Percentiles rank a stretch among this genome's conserved stretches.
These are phyloP conservation scores for Brachionus sp. DNA, from an alignment of 1,140 invertebrate species.

Conservation along the genomic window DNA sequence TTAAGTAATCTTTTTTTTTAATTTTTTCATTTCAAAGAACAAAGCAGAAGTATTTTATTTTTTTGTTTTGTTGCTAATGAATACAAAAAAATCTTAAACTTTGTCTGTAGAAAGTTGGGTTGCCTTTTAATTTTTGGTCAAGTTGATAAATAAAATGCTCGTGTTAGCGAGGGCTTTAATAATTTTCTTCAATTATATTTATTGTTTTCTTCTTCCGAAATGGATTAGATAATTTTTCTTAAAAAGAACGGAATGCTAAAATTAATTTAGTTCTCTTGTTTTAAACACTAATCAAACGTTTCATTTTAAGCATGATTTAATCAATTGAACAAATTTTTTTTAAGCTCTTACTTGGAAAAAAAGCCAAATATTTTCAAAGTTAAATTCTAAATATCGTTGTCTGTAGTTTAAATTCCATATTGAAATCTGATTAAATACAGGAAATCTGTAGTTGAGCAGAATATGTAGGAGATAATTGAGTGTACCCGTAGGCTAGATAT, in stretches of 20 bases:
- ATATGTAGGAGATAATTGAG: not conserved
- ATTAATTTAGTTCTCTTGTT: not conserved
- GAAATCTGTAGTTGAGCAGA: not conserved
- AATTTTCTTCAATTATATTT: not conserved
- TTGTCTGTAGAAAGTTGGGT: too few species aligned
- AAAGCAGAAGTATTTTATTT: not conserved
- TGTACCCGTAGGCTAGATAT: not conserved
- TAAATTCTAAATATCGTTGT: not conserved
- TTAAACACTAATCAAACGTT: not conserved
- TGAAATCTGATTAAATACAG: not conserved
- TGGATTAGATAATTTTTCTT: not conserved
- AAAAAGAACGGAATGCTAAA: not conserved
- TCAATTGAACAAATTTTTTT: not conserved
- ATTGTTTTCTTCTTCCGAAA: not conserved
- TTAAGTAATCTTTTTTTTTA: not conserved
- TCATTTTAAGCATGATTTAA: not conserved
- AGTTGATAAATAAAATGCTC: too few species aligned
- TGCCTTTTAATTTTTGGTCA: too few species aligned
- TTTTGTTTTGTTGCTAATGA: too few species aligned
- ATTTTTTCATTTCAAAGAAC: not conserved
- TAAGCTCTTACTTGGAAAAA: not conserved
- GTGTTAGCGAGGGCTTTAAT: not conserved
- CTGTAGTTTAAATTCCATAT: not conserved
- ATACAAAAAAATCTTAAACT: too few species aligned
- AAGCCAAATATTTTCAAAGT: not conserved